Percentiles rank a stretch among this genome's conserved stretches.
Conservation (phyloP, 2,888 invertebrate species). For the Acleris laterana region DNA sequence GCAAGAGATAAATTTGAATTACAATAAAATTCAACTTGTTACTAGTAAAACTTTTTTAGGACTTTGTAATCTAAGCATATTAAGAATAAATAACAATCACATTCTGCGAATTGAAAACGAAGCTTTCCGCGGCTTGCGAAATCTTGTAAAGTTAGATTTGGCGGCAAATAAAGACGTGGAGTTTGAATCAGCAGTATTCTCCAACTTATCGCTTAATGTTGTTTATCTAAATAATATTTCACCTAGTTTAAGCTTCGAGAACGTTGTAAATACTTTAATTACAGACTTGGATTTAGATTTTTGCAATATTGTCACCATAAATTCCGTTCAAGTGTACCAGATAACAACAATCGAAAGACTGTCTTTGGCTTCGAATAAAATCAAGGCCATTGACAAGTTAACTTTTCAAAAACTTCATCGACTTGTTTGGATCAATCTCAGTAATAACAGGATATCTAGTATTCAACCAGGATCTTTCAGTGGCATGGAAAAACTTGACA, state of each 20-base stretch:
- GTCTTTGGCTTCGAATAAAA: slow-evolving; percentile 23
- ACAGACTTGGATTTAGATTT: slow-evolving; percentile 14
- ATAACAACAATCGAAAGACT: slow-evolving; percentile 19
- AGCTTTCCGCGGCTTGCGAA: slow-evolving; percentile 10
- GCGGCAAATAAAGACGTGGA: slow-evolving; percentile 17
- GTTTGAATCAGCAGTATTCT: slow-evolving; percentile 28
- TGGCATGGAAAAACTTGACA: slow-evolving; percentile 7
- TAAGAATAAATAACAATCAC: slow-evolving; percentile 14
- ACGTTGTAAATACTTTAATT: slow-evolving; percentile 10
- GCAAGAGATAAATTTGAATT: slow-evolving; percentile 17
- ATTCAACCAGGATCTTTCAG: slow-evolving; percentile 31
- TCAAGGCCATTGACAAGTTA: slow-evolving; percentile 15
- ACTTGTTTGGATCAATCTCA: slow-evolving; percentile 26
- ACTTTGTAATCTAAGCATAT: slow-evolving; percentile 1
- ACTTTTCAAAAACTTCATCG: slow-evolving; percentile 21
- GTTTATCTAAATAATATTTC: slow-evolving; percentile 13
- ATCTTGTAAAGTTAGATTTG: slow-evolving; percentile 10
- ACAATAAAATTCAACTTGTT: slow-evolving; percentile 20
- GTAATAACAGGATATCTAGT: slow-evolving; percentile 24
- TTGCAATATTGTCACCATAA: slow-evolving; percentile 18
- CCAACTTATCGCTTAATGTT: slow-evolving; percentile 7
- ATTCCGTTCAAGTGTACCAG: slow-evolving; percentile 6
- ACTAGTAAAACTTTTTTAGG: slow-evolving; percentile 14
- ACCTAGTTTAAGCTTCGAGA: slow-evolving; percentile 5
- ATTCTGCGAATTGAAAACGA: slow-evolving; percentile 16